Evolutionary conservation across 2,797 vertebrate species (phyloP).

Genomic region (Myotis planiceps): DNA sequence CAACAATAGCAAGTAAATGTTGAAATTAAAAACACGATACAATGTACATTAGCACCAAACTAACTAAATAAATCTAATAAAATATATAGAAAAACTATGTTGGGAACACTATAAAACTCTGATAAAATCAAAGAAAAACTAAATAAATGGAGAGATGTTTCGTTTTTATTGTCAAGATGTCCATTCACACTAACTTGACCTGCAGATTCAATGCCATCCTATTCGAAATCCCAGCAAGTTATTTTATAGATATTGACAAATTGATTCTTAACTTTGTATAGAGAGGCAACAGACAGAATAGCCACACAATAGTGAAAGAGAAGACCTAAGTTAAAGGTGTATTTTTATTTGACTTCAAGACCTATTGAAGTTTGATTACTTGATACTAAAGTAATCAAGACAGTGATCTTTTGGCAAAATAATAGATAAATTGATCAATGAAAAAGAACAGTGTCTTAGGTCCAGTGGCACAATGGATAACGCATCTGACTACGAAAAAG

Average conservation of each 20-base stretch:
- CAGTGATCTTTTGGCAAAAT: not conserved
- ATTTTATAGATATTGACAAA: not conserved
- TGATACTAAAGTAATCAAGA: not conserved
- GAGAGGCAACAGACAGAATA: not conserved
- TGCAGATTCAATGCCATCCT: not conserved
- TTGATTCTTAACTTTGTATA: not conserved
- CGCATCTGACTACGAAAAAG: not conserved
- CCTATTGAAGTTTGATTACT: not conserved
- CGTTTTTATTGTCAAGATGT: not conserved
- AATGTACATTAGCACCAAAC: not conserved
- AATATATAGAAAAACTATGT: not conserved
- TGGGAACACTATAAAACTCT: not conserved
- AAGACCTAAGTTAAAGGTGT: not conserved
- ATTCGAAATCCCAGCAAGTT: not conserved
- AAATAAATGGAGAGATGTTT: not conserved
- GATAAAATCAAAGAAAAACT: not conserved
- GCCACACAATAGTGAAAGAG: not conserved
- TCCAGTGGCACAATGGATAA: too few species aligned
- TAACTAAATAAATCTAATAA: not conserved
- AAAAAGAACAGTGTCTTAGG: not conserved
- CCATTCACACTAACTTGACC: not conserved
- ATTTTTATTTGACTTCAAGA: not conserved
- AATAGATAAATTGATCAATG: not conserved
- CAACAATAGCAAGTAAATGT: not conserved
- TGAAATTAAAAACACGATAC: not conserved